Percentiles rank a stretch among this genome's conserved stretches.
These are phyloP conservation scores for Nemoura dubitans DNA, from an alignment of 2,888 invertebrate genomes.

Conservation along the genomic window DNA sequence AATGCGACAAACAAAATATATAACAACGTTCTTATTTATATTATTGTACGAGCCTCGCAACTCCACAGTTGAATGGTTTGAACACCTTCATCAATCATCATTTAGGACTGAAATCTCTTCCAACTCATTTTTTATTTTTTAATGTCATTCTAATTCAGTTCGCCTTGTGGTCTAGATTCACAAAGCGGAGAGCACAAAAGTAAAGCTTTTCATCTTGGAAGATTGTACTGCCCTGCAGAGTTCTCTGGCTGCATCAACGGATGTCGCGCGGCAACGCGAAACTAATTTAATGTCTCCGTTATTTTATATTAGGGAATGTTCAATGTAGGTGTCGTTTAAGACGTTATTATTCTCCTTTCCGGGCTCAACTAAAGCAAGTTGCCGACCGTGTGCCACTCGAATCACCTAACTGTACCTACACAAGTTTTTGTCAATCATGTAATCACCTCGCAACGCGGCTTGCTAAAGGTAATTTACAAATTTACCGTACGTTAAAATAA, in stretches of 20 bases:
- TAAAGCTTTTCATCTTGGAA: neutral
- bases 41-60: neutral
- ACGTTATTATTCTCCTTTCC: neutral
- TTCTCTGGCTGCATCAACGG: neutral
- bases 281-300: constrained; percentile 32
- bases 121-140: constrained; percentile 17
- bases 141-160: constrained; percentile 28
- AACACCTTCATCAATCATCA: constrained; percentile 28
- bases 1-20: constrained; percentile 15
- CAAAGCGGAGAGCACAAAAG: neutral
- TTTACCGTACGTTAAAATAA: constrained; percentile 4
- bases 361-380: neutral
- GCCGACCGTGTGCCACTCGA: neutral
- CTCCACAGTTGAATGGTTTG: neutral
- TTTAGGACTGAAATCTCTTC: constrained; percentile 22
- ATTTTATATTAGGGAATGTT: constrained; percentile 17
- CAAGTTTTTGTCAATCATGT: neutral
- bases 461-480: neutral
- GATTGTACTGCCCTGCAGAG: neutral
- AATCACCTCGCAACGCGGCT: neutral
- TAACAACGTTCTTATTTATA: constrained; percentile 9
- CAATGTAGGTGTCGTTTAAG: constrained; percentile 1
- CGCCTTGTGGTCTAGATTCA: constrained; percentile 18
- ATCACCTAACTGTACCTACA: neutral
- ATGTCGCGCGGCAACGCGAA: constrained; percentile 12